Percentiles rank a stretch among this genome's conserved stretches.
These are phyloP conservation scores for Leptinotarsa lineolata DNA, from an alignment of 1,140 invertebrate species.

Conservation along the genomic window DNA sequence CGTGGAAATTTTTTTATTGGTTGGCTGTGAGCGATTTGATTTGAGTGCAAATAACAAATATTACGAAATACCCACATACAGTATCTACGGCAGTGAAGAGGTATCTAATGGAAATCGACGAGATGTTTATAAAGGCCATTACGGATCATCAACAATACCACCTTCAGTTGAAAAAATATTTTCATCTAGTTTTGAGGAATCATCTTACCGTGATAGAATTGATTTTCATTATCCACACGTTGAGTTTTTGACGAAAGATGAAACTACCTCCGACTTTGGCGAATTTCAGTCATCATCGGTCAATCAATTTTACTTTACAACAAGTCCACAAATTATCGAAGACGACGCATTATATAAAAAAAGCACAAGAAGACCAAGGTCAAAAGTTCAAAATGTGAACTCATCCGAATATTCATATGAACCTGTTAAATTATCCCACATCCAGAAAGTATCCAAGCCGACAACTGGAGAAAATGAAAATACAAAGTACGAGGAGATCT, in stretches of 20 bases:
- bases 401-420: conserved; percentile 22
- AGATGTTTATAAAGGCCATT: no score
- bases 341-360: background rate
- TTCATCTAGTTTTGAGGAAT: background rate
- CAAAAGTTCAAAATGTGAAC: background rate
- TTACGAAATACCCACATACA: background rate
- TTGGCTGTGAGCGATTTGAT: background rate
- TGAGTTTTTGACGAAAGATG: conserved; percentile 10
- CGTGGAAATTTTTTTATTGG: background rate
- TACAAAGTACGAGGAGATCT: conserved; percentile 28
- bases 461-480: conserved; percentile 5
- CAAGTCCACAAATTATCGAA: background rate
- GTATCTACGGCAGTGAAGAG: no score
- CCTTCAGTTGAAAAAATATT: background rate
- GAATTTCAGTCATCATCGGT: background rate
- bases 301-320: background rate
- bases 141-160: background rate
- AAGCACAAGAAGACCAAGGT: background rate
- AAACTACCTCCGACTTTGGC: background rate
- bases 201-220: conserved; percentile 1
- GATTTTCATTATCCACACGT: conserved; percentile 23
- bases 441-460: conserved; percentile 34
- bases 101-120: no score
- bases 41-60: background rate
- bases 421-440: conserved; percentile 27